Conservation (phyloP, 1,140 invertebrate genomes). For the Pogonomyrmex barbatus region DNA sequence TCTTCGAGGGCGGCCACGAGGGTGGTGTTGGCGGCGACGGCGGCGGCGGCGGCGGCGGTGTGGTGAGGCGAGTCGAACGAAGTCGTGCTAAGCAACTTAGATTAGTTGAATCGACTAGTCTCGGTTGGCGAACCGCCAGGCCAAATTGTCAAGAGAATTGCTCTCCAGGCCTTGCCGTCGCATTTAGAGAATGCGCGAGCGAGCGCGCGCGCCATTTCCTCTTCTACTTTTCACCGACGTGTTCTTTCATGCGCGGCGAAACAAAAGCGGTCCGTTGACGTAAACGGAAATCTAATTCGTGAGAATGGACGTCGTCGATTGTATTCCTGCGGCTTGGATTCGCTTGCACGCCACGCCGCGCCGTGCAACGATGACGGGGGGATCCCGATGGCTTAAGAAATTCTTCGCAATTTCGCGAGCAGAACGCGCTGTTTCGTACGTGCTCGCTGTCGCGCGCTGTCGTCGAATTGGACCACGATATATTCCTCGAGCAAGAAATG, state of each 20-base stretch:
- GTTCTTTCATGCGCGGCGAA: conserved; percentile 69
- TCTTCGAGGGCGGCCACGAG: conserved; percentile 50
- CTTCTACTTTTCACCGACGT: conserved; percentile 55
- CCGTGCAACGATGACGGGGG: neutral
- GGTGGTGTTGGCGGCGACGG: conserved; percentile 51
- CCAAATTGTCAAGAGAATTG: conserved; percentile 85
- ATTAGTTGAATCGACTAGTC: conserved; percentile 85
- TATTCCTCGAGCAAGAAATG: conserved; percentile 45
- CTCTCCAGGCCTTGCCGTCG: conserved; percentile 75
- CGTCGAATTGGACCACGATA: conserved; percentile 28
- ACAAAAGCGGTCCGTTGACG: conserved; percentile 57
- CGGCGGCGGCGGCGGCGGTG: conserved; percentile 14
- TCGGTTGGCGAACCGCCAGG: conserved; percentile 83
- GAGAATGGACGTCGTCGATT: conserved; percentile 56
- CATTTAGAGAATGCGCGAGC: conserved; percentile 65
- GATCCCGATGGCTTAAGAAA: conserved; percentile 36
- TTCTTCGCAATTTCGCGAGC: conserved; percentile 25
- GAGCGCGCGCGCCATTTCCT: conserved; percentile 41
- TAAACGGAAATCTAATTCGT: conserved; percentile 61
- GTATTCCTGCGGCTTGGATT: conserved; percentile 28
- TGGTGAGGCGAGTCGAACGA: conserved; percentile 78
- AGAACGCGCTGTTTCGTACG: conserved; percentile 6
- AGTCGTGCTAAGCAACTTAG: conserved; percentile 85
- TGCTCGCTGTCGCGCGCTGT: conserved; percentile 25
- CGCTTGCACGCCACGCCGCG: neutral